These are phyloP conservation scores for Myotis myotis DNA, from an alignment of 2,797 vertebrate species.

Conservation along the genomic window DNA sequence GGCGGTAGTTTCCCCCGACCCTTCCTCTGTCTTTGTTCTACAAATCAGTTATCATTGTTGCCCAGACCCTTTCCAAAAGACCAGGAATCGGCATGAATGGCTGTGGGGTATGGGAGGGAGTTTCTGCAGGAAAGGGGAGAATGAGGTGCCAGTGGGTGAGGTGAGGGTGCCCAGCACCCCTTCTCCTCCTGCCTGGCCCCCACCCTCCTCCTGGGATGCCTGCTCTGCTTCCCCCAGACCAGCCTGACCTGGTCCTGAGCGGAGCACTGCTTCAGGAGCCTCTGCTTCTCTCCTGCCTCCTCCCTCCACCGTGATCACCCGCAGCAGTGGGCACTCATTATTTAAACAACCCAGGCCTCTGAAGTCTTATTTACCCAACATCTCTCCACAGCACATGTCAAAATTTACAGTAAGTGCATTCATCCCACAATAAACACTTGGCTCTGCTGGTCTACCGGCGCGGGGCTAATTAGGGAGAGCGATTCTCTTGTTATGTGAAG, in stretches of 20 bases:
- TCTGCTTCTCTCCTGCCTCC: constrained; percentile 8
- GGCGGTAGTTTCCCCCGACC: not conserved
- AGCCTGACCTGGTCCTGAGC: not conserved
- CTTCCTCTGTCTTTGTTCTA: not conserved
- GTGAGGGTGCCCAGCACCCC: not conserved
- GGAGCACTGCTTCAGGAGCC: constrained; percentile 4
- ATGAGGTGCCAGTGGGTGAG: not conserved
- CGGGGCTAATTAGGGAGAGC: constrained; percentile 81
- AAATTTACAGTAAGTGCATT: constrained; percentile 82
- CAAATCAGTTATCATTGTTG: not conserved
- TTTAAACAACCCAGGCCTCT: constrained; percentile 81
- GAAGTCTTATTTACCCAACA: constrained; percentile 80
- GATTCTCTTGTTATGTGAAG: constrained; percentile 76
- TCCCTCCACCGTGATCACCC: constrained; percentile 52
- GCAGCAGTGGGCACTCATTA: constrained; percentile 79
- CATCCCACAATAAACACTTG: constrained; percentile 80
- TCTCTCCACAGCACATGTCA: constrained; percentile 82
- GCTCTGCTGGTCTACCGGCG: constrained; percentile 78
- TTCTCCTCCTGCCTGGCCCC: not conserved
- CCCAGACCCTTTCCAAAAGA: not conserved
- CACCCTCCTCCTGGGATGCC: rapidly evolving
- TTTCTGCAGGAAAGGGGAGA: not conserved
- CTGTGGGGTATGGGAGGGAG: too few species aligned
- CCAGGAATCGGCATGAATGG: not conserved
- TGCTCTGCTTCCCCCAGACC: rapidly evolving